Conservation (phyloP, 2,113 vertebrate genomes). For the Laterallus jamaicensis region DNA sequence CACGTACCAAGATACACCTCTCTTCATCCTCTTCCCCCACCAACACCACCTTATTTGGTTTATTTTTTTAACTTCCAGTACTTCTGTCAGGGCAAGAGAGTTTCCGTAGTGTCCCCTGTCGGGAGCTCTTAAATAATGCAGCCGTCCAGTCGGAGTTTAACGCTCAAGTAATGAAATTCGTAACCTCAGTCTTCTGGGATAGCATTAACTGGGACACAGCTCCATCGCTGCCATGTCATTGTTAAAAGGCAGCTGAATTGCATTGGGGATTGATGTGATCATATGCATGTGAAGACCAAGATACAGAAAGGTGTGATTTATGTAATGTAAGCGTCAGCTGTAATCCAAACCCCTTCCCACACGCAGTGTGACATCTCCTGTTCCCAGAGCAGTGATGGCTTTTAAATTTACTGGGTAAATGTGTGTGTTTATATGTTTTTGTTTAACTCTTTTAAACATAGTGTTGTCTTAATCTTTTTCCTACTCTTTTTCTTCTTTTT, state of each 20-base stretch:
- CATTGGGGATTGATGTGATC: constrained; percentile 42
- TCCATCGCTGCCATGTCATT: neutral
- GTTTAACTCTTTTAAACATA: constrained; percentile 31
- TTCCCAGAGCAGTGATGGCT: constrained; percentile 17
- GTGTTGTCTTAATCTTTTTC: neutral
- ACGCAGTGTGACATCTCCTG: neutral
- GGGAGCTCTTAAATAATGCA: constrained; percentile 38
- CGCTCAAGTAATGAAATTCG: constrained; percentile 50
- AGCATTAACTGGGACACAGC: constrained; percentile 45
- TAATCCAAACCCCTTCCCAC: constrained; percentile 37
- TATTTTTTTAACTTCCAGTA: neutral
- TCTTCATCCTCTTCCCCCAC: neutral
- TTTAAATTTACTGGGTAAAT: constrained; percentile 47
- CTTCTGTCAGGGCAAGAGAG: neutral
- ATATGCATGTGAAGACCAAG: constrained; percentile 48
- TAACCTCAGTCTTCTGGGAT: neutral
- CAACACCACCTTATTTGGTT: neutral
- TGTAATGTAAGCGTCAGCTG: constrained; percentile 47
- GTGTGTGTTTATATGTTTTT: constrained; percentile 18
- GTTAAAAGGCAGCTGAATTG: constrained; percentile 57
- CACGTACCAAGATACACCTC: neutral
- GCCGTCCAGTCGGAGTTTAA: constrained; percentile 21
- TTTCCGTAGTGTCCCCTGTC: constrained; percentile 39
- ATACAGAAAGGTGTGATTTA: constrained; percentile 61
- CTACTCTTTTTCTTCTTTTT: neutral